Percentiles rank a stretch among this genome's conserved stretches.
These are phyloP conservation scores for Ammodytes marinus DNA, from an alignment of 2,113 vertebrate genomes.

Conservation along the genomic window DNA sequence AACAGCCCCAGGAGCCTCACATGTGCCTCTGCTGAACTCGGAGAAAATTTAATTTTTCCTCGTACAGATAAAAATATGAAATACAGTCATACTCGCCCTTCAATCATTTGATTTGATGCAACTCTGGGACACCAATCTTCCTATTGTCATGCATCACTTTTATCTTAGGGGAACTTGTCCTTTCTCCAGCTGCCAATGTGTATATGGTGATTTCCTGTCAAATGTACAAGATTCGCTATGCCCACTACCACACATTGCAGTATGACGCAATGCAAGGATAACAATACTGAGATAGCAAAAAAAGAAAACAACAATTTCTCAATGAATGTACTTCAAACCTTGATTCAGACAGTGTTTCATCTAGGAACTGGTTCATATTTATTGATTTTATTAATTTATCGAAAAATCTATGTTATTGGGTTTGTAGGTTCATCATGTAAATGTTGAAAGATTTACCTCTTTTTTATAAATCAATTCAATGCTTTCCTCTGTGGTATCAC, in stretches of 20 bases:
- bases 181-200: background rate
- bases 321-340: too few species aligned
- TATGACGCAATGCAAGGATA: background rate
- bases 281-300: background rate
- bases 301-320: background rate
- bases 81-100: background rate
- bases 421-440: background rate
- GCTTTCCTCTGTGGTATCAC: background rate
- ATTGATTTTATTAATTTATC: background rate
- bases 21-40: background rate
- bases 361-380: background rate
- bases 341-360: background rate
- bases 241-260: background rate
- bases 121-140: background rate
- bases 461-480: too few species aligned
- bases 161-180: background rate
- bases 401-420: background rate
- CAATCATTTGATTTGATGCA: background rate
- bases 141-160: background rate
- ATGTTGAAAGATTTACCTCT: background rate
- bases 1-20: background rate
- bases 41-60: too few species aligned
- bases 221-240: background rate
- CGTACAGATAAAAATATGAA: background rate
- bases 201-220: background rate